Conservation (phyloP, 1,140 invertebrate genomes). For the Pachyrhynchus sulphureomaculatus region DNA sequence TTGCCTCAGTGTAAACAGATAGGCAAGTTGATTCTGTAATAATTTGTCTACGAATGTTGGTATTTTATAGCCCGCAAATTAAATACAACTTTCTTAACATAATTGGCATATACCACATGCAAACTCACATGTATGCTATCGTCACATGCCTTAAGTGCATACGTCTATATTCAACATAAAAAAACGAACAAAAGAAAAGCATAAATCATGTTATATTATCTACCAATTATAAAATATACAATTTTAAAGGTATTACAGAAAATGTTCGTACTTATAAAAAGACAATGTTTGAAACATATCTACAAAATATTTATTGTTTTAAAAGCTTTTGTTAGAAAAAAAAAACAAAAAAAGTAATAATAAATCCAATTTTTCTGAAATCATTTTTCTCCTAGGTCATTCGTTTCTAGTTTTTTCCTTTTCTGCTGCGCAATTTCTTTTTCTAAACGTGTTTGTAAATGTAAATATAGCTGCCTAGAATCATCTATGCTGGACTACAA, state of each 20-base stretch:
- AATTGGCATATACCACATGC: too few relatives aligned
- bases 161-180: too few relatives aligned
- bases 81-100: too few relatives aligned
- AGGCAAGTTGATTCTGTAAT: too few relatives aligned
- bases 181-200: not conserved
- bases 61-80: too few relatives aligned
- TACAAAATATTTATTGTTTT: not conserved
- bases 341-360: not conserved
- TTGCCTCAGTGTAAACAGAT: too few relatives aligned
- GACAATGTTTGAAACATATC: not conserved
- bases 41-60: too few relatives aligned
- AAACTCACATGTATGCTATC: too few relatives aligned
- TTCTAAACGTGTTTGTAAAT: constrained; percentile 66
- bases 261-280: not conserved
- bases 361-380: too few relatives aligned
- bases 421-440: constrained; percentile 50
- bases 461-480: constrained; percentile 70
- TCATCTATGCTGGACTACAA: constrained; percentile 67
- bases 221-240: constrained; percentile 4
- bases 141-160: too few relatives aligned
- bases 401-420: constrained; percentile 32
- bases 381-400: not conserved
- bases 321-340: not conserved
- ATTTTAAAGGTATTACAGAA: not conserved
- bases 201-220: not conserved